Percentiles rank a stretch among this genome's conserved stretches.
These are phyloP conservation scores for Casuarius casuarius DNA, from an alignment of 2,113 vertebrate species.

Conservation along the genomic window DNA sequence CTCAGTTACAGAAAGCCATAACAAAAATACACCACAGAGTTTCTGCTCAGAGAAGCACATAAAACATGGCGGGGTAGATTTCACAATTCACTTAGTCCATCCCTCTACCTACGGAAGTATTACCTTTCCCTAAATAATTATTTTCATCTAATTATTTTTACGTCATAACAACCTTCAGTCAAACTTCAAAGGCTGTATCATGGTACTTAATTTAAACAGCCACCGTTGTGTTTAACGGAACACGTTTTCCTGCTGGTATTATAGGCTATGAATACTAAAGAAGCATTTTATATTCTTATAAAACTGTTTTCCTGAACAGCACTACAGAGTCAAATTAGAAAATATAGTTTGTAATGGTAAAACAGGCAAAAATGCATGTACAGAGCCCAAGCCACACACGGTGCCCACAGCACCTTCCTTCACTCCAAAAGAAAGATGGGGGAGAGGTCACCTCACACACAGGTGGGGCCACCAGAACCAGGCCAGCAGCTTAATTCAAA, in stretches of 20 bases:
- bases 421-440: not conserved
- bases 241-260: conserved; percentile 20
- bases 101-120: not conserved
- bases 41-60: not conserved
- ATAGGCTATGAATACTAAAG: not conserved
- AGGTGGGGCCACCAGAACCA: not conserved
- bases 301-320: not conserved
- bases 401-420: not conserved
- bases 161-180: not conserved
- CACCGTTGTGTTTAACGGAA: not conserved
- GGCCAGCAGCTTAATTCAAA: not conserved
- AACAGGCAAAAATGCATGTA: not conserved
- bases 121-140: not conserved
- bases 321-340: not conserved
- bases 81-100: not conserved
- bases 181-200: not conserved
- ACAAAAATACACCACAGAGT: not conserved
- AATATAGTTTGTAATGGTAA: not conserved
- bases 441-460: not conserved
- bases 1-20: not conserved
- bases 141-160: not conserved
- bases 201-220: not conserved
- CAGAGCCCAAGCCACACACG: not conserved
- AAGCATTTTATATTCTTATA: conserved; percentile 28
- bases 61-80: not conserved